Conservation (phyloP, 1,140 invertebrate genomes). For the Stegodyphus dumicola region DNA sequence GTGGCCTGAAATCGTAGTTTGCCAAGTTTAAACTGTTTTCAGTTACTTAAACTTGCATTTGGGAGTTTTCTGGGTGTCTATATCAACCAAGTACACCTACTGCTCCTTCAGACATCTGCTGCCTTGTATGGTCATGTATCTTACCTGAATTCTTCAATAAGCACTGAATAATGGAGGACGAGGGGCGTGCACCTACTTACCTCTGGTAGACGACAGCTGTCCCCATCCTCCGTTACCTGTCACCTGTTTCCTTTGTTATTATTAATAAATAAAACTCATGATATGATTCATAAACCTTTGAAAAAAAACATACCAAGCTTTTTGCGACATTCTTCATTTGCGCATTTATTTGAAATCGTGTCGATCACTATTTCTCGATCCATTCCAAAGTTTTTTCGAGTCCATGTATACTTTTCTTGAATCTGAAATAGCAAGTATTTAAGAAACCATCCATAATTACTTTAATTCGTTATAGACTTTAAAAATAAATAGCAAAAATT, state of each 20-base stretch:
- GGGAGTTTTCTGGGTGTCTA: background rate
- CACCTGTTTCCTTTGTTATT: background rate
- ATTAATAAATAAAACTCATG: background rate
- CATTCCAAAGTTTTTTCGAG: constrained; percentile 56
- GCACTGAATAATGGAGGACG: background rate
- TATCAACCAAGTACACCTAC: background rate
- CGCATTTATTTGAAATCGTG: constrained; percentile 7
- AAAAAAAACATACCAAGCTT: background rate
- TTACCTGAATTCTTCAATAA: background rate
- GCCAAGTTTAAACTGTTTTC: too few relatives aligned
- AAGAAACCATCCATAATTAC: background rate
- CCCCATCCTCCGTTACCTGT: too few relatives aligned
- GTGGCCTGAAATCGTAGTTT: too few relatives aligned
- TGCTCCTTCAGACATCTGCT: background rate
- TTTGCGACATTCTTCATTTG: constrained; percentile 13
- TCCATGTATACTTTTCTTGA: constrained; percentile 44
- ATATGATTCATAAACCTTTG: background rate
- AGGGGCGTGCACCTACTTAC: too few relatives aligned
- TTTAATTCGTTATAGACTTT: too few relatives aligned
- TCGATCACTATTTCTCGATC: constrained; percentile 32
- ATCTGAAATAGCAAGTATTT: constrained; percentile 22
- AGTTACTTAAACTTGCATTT: too few relatives aligned
- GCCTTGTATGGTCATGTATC: background rate
- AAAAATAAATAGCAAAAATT: too few relatives aligned
- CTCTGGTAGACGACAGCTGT: too few relatives aligned